These are phyloP conservation scores for Pachyrhynchus sulphureomaculatus DNA, from an alignment of 1,140 invertebrate species.

Conservation along the genomic window DNA sequence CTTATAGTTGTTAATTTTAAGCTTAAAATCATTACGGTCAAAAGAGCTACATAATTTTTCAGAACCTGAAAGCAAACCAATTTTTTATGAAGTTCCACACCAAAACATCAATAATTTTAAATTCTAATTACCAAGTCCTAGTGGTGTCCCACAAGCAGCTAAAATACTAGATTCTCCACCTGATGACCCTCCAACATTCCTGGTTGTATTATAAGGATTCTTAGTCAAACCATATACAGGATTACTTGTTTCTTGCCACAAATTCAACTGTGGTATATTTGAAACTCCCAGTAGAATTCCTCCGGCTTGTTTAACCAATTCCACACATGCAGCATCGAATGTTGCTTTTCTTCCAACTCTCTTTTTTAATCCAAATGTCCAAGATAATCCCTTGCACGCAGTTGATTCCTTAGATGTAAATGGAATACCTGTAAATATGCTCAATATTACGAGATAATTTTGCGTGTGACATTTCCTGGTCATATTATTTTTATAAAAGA, in stretches of 20 bases:
- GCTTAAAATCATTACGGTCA: no score
- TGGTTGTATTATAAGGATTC: slow-evolving; percentile 87
- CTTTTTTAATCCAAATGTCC: slow-evolving; percentile 65
- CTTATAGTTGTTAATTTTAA: no score
- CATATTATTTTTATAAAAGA: not conserved
- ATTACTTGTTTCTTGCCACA: slow-evolving; percentile 87
- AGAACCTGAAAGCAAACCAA: no score
- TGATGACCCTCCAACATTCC: slow-evolving; percentile 82
- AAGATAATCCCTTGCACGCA: slow-evolving; percentile 60
- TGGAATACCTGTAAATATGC: slow-evolving; percentile 64
- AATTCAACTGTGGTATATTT: slow-evolving; percentile 88
- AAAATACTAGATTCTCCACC: slow-evolving; percentile 77
- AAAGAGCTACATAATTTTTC: no score
- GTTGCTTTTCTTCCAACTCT: slow-evolving; percentile 59
- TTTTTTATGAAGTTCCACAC: no score
- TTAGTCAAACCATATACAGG: slow-evolving; percentile 87
- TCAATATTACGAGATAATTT: not conserved
- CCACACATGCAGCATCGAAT: slow-evolving; percentile 77
- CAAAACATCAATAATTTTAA: no score
- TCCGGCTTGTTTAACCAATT: slow-evolving; percentile 73
- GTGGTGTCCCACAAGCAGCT: slow-evolving; percentile 74
- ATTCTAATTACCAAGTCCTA: slow-evolving; percentile 72
- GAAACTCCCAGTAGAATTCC: slow-evolving; percentile 83
- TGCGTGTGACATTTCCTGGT: not conserved
- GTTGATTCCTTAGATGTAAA: slow-evolving; percentile 72